Base-by-base conservation (phyloP, 2,797 vertebrate species). In the Anniella stebbinsi region DNA sequence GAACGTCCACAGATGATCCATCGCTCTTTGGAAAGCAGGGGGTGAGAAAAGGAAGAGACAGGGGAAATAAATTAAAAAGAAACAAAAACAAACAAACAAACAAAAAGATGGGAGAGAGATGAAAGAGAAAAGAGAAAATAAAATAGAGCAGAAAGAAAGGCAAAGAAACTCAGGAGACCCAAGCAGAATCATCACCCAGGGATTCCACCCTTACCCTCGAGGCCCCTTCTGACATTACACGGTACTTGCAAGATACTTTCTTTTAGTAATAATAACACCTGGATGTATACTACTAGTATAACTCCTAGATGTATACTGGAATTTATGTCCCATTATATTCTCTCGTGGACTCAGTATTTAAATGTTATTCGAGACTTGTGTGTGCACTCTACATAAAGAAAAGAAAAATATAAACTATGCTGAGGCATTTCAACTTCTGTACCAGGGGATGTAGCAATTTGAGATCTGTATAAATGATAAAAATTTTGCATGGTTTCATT, bases 1-100 rank as follows among this genome's bases (percentile, higher is more conserved):
- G 98, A 91, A 99, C 98, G 90, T 99, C 98, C 94, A 99, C 98
- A 41, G 98, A 96, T 87, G 97, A 98, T 81, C 98, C 98, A 92
- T 97, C 96, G 91, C 95, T 96, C 96, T 97, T 95, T 91, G 90
- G 78, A 92, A 66, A 90, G 93, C 94, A 94, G 83, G 87, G 91
- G 92, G 94, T 92, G 69, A 89, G 72, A 51, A 73, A 95, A 94
- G 93, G 95, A 88, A 63, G 60, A 86, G 67, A 70, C 38, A 36
- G 73, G 51, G 48, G 78, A 21, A 41, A 63, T 18, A 66, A 73
- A 23, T 69, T 57, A 81, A 89, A 77, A 33, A n/a, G 48, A 54
- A n/a, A 57, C 30, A 45, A 21, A n/a, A n/a, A n/a, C n/a, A n/a
- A n/a, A n/a, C n/a, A n/a, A 30, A n/a, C 6, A 13, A n/a, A 36